Conservation (phyloP, 2,113 vertebrate genomes). For the Chauna torquata region DNA sequence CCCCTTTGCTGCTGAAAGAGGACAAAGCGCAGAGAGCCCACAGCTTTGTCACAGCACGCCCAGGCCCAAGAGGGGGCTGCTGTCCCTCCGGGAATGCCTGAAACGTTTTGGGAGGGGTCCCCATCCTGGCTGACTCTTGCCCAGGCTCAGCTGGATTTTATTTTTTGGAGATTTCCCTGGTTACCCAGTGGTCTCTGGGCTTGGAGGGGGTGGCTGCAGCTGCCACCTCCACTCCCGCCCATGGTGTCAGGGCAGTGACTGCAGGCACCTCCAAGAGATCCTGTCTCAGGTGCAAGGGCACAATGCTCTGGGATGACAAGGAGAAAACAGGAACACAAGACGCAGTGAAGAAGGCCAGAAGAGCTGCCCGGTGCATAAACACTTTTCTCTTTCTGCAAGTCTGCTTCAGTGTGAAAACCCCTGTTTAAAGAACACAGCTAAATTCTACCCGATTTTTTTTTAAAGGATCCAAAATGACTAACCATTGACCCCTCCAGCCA, state of each 20-base stretch:
- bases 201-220: background rate
- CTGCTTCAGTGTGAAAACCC: background rate
- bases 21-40: background rate
- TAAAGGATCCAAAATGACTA: constrained; percentile 11
- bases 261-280: too few species aligned
- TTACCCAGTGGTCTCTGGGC: background rate
- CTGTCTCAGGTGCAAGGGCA: background rate
- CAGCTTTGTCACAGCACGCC: background rate
- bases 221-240: background rate
- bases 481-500: constrained; percentile 62
- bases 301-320: background rate
- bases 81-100: background rate
- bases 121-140: background rate
- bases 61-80: too few species aligned
- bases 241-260: background rate
- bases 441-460: background rate
- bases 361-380: background rate
- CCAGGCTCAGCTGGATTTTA: too few species aligned
- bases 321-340: background rate
- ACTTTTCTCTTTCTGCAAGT: background rate
- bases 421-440: background rate
- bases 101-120: too few species aligned
- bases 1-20: background rate
- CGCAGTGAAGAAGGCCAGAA: background rate
- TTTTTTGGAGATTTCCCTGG: too few species aligned